phyloP scores from a whole-genome alignment of 2,797 vertebrate species.

The Poliocrania exsul region DNA sequence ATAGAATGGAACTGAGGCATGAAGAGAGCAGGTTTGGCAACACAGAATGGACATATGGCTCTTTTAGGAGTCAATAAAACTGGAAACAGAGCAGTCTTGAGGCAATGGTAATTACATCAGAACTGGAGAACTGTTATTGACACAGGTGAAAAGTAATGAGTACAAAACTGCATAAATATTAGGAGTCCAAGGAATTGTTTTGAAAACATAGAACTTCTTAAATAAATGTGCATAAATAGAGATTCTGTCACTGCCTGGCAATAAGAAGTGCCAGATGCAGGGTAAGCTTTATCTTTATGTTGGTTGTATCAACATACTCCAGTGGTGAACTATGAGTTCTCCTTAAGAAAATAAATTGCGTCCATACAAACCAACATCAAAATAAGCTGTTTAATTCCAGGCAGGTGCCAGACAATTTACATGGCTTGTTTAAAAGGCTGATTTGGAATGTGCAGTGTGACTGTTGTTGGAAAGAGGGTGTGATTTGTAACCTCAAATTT shows the following conservation, averaged over 20 bases:
- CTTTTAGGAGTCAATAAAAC: not conserved
- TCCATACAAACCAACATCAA: not conserved
- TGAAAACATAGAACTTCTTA: not conserved
- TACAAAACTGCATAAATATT: not conserved
- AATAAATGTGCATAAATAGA: not conserved
- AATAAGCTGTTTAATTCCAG: not conserved
- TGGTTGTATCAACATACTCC: conserved; percentile 8
- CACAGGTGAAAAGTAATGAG: not conserved
- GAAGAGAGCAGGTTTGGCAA: not conserved
- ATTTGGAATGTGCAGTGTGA: not conserved
- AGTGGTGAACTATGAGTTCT: not conserved
- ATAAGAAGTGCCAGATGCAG: not conserved
- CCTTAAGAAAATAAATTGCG: not conserved
- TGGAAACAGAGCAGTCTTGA: not conserved
- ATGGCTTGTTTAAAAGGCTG: not conserved
- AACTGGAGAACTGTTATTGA: not conserved
- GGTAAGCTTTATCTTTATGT: conserved; percentile 2
- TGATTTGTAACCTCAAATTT: not conserved
- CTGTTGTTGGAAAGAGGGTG: not conserved
- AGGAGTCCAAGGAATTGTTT: conserved; percentile 19
- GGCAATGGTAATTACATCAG: not conserved
- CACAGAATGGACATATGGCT: not conserved
- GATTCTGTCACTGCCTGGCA: not conserved
- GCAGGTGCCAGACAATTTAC: not conserved
- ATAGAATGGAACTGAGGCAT: not conserved